Conservation (phyloP, 2,113 vertebrate species). For the Anoura caudifer region DNA sequence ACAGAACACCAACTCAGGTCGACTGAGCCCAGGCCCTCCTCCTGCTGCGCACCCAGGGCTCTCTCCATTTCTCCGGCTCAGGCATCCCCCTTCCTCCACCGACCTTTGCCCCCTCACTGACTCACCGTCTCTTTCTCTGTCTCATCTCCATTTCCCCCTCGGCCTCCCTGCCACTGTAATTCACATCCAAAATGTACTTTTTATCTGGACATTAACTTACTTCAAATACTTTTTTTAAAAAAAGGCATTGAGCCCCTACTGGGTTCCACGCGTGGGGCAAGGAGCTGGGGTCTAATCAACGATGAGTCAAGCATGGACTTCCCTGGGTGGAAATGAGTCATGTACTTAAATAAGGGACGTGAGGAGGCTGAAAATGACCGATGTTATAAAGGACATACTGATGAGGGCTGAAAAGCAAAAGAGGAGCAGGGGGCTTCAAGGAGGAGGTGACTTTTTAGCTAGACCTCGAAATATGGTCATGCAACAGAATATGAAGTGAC, state of each 20-base stretch:
- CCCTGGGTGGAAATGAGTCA: constrained; percentile 36
- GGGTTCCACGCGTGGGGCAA: neutral
- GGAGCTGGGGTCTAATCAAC: constrained; percentile 22
- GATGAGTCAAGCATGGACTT: neutral
- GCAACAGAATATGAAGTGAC: neutral
- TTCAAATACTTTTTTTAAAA: constrained; percentile 14
- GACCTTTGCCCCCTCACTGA: neutral
- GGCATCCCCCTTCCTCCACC: too few relatives aligned
- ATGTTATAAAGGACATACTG: neutral
- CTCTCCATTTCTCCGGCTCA: neutral
- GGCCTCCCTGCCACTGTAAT: neutral
- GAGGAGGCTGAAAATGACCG: neutral
- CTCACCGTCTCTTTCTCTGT: neutral
- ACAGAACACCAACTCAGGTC: neutral
- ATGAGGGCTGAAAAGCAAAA: neutral
- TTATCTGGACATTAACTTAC: constrained; percentile 27
- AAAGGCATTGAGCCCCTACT: neutral
- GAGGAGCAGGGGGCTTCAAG: neutral
- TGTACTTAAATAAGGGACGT: neutral
- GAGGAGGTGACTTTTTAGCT: neutral
- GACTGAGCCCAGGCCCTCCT: neutral
- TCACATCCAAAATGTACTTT: constrained; percentile 1
- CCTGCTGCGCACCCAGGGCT: too few relatives aligned
- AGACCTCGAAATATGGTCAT: neutral
- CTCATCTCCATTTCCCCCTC: neutral